Evolutionary conservation across 2,797 vertebrate species (phyloP).

Genomic region (Hippocampus kuda): DNA sequence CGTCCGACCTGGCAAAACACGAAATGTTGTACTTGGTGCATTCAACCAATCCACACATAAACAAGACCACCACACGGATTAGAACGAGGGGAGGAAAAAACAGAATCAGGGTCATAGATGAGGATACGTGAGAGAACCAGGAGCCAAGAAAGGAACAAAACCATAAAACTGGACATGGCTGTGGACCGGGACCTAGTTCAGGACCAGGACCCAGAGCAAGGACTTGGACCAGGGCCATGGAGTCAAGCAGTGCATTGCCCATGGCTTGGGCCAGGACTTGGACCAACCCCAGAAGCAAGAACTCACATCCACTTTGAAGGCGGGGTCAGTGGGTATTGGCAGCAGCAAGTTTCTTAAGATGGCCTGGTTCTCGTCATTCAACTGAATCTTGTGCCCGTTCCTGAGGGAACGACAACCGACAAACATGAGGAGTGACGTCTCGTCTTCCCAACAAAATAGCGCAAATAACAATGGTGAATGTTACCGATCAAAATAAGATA

Average conservation of each 20-base stretch:
- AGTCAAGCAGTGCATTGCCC: background rate
- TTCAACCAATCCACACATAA: background rate
- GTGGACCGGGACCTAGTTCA: background rate
- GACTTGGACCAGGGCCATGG: background rate
- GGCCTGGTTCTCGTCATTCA: conserved; percentile 3
- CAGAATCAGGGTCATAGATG: background rate
- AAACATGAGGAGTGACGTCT: background rate
- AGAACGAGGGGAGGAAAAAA: too few species aligned
- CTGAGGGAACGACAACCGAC: background rate
- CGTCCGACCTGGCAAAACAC: conserved; percentile 3
- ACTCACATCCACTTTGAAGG: conserved; percentile 11
- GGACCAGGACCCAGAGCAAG: background rate
- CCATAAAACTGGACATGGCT: background rate
- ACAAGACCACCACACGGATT: background rate
- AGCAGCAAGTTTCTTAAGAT: conserved; percentile 4
- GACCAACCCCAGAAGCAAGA: background rate
- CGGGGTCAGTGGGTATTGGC: conserved; percentile 5
- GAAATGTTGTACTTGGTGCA: background rate
- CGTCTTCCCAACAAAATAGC: background rate
- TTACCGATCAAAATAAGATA: conserved; percentile 13
- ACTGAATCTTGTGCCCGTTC: background rate
- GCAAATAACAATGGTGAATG: too few species aligned
- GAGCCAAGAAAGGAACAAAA: background rate
- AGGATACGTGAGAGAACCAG: background rate
- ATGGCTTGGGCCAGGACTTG: background rate